phyloP scores from a whole-genome alignment of 2,888 invertebrate genomes.

The Dasypolia templi region DNA sequence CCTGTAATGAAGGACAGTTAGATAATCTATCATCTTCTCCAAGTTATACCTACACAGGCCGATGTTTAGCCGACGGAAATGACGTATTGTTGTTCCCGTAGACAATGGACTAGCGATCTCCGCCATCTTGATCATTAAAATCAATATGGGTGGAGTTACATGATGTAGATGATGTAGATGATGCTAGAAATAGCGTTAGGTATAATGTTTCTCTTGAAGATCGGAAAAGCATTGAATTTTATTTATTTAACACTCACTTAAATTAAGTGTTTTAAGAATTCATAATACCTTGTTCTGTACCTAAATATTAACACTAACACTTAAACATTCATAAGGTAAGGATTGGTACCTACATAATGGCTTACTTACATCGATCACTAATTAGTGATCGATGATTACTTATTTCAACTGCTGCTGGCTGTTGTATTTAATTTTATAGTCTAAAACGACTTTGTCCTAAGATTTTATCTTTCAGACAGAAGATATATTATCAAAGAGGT shows the following conservation, averaged over 20 bases:
- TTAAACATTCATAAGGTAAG: neutral
- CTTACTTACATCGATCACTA: too few relatives aligned
- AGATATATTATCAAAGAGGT: neutral
- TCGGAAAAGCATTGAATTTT: neutral
- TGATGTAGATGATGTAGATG: conserved; percentile 4
- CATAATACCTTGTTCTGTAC: neutral
- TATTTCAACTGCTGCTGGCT: neutral
- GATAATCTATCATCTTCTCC: conserved; percentile 5
- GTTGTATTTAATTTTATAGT: neutral
- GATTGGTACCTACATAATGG: neutral
- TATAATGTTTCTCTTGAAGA: neutral
- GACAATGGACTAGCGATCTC: conserved; percentile 57
- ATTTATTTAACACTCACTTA: neutral
- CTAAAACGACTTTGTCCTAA: neutral
- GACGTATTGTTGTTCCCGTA: conserved; percentile 51
- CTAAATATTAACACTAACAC: neutral
- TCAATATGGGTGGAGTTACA: conserved; percentile 51
- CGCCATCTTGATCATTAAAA: conserved; percentile 51
- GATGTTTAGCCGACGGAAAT: conserved; percentile 41
- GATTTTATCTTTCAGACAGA: neutral
- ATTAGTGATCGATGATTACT: neutral
- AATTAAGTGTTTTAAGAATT: neutral
- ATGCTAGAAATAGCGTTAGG: conserved; percentile 2
- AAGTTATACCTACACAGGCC: conserved; percentile 5
- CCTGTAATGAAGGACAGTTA: neutral